Evolutionary conservation across 1,140 invertebrate genomes (phyloP), one percentile per base, ranked within the genome.

Genomic region (Aphelenchoides besseyi): DNA sequence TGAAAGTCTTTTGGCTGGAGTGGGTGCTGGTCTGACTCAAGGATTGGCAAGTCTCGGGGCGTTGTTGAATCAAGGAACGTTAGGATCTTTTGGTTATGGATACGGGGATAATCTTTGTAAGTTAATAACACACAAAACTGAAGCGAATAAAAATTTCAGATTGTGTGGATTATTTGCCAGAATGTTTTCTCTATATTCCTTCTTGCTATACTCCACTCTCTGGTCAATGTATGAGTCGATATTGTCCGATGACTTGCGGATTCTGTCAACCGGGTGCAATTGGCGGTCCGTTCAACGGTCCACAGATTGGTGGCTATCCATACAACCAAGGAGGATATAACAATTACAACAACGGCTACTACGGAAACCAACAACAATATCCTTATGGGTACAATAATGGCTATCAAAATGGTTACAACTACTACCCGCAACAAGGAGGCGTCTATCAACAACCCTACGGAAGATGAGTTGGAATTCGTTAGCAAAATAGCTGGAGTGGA

Each of bases 181-280:
- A 12, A 16, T 66, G 63, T 53, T 53, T n/a, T 32, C 18, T 32
- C 9, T 66, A 66, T 32, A 12, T 66, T 1, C n/a, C 32, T n/a
- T 26, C 12, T 23, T 66, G 63, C 63, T 37, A 23, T 33, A 23
- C 26, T 3, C 63, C 63, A 2, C 36, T 36, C 16, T 66, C 16
- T 8, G 30, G 12, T 37, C 32, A 29, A 53, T 66, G 63, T 53
- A 36, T 66, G 63, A 16, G 12, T 23, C 63, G 63, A 1, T 66
- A 66, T 53, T 66, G 63, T 8, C 63, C 63, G 9, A 26, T 66
- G 23, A 66, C 63, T 37, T 66, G 63, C 36, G 63, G 63, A 1
- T 53, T 66, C n/a, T 66, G 63, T 30, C 12, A 12, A 0, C 28
- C 28, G 12, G 63, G 63, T 2, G 9, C 30, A 8, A 66, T 36